Evolutionary conservation across 2,888 invertebrate species (phyloP), one percentile per base, ranked within the genome.

Genomic region (Crematogaster levior): DNA sequence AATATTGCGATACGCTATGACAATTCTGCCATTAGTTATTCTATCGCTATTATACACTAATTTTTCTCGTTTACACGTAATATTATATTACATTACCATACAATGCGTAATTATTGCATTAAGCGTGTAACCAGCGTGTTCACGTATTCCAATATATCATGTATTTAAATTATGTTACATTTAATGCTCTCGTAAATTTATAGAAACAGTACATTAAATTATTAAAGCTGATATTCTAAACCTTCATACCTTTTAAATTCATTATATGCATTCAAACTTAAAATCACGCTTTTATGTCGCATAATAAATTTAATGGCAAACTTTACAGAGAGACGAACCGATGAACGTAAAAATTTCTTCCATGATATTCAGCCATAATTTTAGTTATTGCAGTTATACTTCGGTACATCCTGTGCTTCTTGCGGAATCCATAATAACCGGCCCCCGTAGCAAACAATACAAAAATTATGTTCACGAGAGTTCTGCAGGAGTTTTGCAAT

Each of bases 391-490:
- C 90, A 79, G 87, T 89, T 88, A 85, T 88, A 87, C 86, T 88
- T 88, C 89, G 88, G 84, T 75, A 74, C 77, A 79, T 80, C 66
- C 74, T 34, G 83, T 70, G 85, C 83, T 88, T 88, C 90, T 89
- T 87, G 77, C 86, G 85, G 90, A 90, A 91, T 92, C 88, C 87
- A 53, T 90, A 92, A 92, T 90, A 88, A 89, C 83, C 72, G 85
- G 63, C 66, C 61, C 80, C 53, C 75, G 81, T 66, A 88, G 90
- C 92, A 93, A 93, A 94, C 93, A 93, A 93, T 93, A 93, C 88
- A 91, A 91, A 94, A 93, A 94, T 94, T 92, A 93, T 93, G 92
- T 93, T 93, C 92, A 93, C 92, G 93, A 93, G 91, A 94, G 92
- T 93, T 93, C 87, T 82, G 89, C 80, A 80, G 81, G 89, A 93